Evolutionary conservation across 64 coral and sea anemone genomes (phyloP).

Genomic region (Actinia tenebrosa): DNA sequence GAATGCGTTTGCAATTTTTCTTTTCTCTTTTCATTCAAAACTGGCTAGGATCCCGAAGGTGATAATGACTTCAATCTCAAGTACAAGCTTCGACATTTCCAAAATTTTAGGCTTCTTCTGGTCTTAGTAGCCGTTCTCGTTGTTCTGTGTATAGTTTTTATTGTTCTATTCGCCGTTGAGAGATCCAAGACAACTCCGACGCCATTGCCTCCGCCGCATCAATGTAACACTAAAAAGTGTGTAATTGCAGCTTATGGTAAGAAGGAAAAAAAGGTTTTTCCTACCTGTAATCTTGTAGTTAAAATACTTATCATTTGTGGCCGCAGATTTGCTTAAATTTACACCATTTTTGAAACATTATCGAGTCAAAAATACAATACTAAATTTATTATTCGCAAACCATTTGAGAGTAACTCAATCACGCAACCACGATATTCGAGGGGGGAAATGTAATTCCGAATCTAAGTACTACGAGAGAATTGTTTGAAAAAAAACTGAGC

Average conservation of each 20-base stretch:
- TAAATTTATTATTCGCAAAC: too few species aligned
- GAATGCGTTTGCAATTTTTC: neutral
- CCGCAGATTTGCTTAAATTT: neutral
- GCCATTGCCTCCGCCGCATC: neutral
- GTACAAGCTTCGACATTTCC: constrained; percentile 41
- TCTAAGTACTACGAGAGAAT: too few species aligned
- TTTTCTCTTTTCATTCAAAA: neutral
- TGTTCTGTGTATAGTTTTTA: constrained; percentile 32
- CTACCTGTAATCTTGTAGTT: neutral
- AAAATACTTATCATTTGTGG: neutral
- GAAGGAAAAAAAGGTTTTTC: neutral
- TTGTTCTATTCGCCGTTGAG: constrained; percentile 23
- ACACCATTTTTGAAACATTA: too few species aligned
- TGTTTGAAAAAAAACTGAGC: too few species aligned
- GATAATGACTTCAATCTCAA: constrained; percentile 4
- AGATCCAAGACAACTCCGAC: neutral
- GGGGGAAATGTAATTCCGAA: too few species aligned
- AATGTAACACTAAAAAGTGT: neutral
- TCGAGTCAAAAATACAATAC: too few species aligned
- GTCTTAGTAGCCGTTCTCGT: constrained; percentile 7
- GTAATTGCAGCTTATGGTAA: constrained; percentile 5
- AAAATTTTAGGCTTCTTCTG: constrained; percentile 21
- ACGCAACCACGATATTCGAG: too few species aligned
- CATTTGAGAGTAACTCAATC: too few species aligned
- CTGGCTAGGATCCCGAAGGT: neutral